phyloP scores from a whole-genome alignment of 2,113 vertebrate species.

The Laticauda colubrina region DNA sequence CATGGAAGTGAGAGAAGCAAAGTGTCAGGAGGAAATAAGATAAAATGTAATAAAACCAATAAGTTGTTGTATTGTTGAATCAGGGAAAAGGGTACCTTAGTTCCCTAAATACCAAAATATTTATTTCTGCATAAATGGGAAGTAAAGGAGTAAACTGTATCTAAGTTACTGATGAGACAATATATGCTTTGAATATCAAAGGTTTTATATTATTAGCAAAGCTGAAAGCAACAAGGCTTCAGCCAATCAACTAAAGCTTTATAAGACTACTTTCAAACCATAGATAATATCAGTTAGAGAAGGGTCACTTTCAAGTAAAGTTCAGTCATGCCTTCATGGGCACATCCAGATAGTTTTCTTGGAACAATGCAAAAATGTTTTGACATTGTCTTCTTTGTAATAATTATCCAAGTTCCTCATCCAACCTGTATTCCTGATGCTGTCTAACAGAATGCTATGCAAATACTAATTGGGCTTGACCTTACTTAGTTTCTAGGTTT shows the following conservation, averaged over 20 bases:
- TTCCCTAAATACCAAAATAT: not conserved
- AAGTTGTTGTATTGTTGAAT: not conserved
- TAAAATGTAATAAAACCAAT: not conserved
- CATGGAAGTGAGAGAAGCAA: not conserved
- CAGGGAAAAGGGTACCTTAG: not conserved
- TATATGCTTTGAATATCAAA: not conserved
- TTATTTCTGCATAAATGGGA: not conserved
- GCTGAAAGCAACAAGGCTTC: not conserved
- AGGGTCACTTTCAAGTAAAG: not conserved
- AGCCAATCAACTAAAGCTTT: not conserved
- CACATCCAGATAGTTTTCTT: not conserved
- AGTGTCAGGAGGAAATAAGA: not conserved
- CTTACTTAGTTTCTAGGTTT: not conserved
- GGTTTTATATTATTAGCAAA: not conserved
- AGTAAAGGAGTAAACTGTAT: not conserved
- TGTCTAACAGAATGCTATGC: not conserved
- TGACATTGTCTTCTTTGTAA: not conserved
- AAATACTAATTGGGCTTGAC: not conserved
- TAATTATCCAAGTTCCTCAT: not conserved
- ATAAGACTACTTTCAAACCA: not conserved
- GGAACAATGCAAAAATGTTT: not conserved
- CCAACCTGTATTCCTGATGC: not conserved
- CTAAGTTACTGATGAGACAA: not conserved
- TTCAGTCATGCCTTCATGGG: not conserved
- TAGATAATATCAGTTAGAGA: not conserved